A percentile compares a stretch with the other conserved stretches of the same genome.
Evolutionary conservation across 2,113 vertebrate genomes (phyloP).

Genomic region (Elephantulus edwardii): DNA sequence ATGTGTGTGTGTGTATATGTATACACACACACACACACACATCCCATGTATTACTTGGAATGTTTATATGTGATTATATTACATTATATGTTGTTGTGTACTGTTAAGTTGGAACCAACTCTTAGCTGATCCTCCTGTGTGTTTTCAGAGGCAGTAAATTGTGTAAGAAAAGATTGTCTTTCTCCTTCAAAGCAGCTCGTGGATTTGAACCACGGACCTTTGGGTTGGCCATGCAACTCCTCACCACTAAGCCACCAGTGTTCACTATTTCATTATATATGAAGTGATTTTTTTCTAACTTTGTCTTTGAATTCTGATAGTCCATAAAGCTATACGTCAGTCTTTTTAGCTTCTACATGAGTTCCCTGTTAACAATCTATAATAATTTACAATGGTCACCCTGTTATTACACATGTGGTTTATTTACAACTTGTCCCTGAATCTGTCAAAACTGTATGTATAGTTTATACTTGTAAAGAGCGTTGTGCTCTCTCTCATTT

Average conservation of each 20-base stretch:
- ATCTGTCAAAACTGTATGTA: neutral
- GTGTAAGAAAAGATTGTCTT: too few species aligned
- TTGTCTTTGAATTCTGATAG: neutral
- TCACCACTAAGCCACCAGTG: too few species aligned
- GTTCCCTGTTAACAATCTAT: neutral
- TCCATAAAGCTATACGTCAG: neutral
- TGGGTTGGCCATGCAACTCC: too few species aligned
- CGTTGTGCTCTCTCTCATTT: slow-evolving; percentile 39
- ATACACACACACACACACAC: too few species aligned
- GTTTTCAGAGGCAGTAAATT: too few species aligned
- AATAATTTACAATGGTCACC: neutral
- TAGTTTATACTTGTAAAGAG: neutral
- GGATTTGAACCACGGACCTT: too few species aligned
- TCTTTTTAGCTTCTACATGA: neutral
- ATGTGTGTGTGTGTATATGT: neutral
- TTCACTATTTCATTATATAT: neutral
- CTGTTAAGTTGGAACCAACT: too few species aligned
- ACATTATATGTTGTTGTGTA: too few species aligned
- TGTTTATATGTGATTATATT: too few species aligned
- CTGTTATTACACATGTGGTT: neutral
- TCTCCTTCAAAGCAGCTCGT: too few species aligned
- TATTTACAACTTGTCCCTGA: neutral
- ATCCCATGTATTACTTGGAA: too few species aligned
- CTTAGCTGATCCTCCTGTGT: too few species aligned
- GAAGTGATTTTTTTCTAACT: neutral